Evolutionary conservation across 2,888 invertebrate genomes (phyloP).

Genomic region (Aelia acuminata): DNA sequence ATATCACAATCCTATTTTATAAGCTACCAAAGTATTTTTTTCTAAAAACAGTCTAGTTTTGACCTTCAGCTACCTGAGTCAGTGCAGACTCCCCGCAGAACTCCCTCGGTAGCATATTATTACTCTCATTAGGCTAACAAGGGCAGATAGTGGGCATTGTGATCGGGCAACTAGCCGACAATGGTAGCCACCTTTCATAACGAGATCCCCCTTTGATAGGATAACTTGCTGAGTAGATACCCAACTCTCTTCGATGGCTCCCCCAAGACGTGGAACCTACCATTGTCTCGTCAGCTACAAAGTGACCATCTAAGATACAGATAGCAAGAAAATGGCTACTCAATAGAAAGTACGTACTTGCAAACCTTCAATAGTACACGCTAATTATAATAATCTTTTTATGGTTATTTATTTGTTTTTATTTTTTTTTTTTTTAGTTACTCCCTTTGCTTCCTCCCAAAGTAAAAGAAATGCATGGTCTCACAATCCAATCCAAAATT

Average conservation of each 20-base stretch:
- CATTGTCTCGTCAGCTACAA: neutral
- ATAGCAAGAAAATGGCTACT: neutral
- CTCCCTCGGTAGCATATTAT: neutral
- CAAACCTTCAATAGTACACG: too few relatives aligned
- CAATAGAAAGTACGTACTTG: neutral
- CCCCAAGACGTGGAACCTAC: neutral
- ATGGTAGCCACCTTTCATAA: neutral
- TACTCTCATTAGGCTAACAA: neutral
- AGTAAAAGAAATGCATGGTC: too few relatives aligned
- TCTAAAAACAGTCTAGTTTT: too few relatives aligned
- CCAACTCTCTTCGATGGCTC: neutral
- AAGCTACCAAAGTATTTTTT: too few relatives aligned
- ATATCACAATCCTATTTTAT: too few relatives aligned
- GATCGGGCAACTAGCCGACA: neutral
- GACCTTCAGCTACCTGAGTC: neutral
- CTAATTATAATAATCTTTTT: too few relatives aligned
- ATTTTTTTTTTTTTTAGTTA: too few relatives aligned
- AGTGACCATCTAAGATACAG: neutral
- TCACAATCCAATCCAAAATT: too few relatives aligned
- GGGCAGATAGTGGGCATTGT: neutral
- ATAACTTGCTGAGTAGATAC: neutral
- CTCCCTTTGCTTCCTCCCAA: too few relatives aligned
- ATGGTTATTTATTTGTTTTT: too few relatives aligned
- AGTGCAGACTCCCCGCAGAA: neutral
- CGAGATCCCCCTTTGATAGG: neutral